Percentiles rank a stretch among this genome's conserved stretches.
phyloP scores from a whole-genome alignment of 1,140 invertebrate genomes.

The Sipha flava region DNA sequence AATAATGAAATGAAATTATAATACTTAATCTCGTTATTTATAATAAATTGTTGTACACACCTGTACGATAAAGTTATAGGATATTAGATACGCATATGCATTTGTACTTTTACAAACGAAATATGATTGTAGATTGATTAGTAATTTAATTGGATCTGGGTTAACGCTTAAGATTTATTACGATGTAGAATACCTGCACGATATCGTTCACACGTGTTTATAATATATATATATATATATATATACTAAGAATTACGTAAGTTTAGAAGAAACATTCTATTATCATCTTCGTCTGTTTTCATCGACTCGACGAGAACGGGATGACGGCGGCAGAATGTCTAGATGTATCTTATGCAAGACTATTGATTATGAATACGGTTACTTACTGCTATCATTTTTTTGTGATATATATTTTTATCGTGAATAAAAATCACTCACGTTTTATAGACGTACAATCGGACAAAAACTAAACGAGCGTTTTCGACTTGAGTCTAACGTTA shows the following conservation, averaged over 20 bases:
- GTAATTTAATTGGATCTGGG: background rate
- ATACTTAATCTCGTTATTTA: background rate
- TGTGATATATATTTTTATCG: background rate
- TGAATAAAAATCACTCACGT: background rate
- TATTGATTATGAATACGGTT: background rate
- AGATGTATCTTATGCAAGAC: too few relatives aligned
- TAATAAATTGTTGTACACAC: background rate
- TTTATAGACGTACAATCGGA: too few relatives aligned
- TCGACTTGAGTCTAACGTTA: too few relatives aligned
- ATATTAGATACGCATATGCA: background rate
- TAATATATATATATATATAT: too few relatives aligned
- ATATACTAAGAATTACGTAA: background rate
- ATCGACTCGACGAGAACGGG: background rate
- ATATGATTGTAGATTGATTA: background rate
- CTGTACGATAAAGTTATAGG: background rate
- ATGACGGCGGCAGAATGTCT: background rate
- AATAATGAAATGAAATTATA: background rate
- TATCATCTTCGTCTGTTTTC: background rate
- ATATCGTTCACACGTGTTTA: too few relatives aligned
- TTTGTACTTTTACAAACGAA: background rate
- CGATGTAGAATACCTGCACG: too few relatives aligned
- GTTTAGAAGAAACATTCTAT: background rate
- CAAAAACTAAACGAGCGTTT: too few relatives aligned
- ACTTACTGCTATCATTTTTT: background rate
- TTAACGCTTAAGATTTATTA: background rate